Conservation (phyloP, 2,113 vertebrate genomes). For the Aramus guarauna region DNA sequence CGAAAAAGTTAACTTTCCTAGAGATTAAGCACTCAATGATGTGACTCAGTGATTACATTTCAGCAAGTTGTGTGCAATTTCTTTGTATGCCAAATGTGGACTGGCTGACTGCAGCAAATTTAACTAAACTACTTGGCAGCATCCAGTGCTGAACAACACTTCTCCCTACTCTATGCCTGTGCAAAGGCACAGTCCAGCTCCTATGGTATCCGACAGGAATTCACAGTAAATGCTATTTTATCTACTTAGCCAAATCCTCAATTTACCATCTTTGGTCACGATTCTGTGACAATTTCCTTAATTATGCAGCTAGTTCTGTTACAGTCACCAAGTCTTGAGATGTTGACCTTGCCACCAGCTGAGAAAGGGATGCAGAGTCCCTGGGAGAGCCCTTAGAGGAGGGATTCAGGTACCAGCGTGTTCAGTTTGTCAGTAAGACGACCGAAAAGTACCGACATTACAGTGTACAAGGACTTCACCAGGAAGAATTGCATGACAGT, state of each 20-base stretch:
- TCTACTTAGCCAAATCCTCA: background rate
- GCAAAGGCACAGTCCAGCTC: background rate
- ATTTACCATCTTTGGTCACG: background rate
- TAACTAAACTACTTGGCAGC: slow-evolving; percentile 30
- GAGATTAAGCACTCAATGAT: slow-evolving; percentile 59
- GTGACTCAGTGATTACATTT: slow-evolving; percentile 72
- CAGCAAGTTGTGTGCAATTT: slow-evolving; percentile 54
- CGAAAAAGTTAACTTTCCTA: slow-evolving; percentile 62
- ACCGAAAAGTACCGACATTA: background rate
- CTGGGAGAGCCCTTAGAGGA: background rate
- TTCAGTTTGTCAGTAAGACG: background rate
- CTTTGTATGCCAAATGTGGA: slow-evolving; percentile 47
- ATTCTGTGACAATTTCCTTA: background rate
- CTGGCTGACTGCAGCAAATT: slow-evolving; percentile 56
- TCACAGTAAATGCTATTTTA: background rate
- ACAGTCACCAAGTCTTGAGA: background rate
- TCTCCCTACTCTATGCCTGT: background rate
- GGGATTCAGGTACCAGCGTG: background rate
- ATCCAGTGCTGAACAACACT: slow-evolving; percentile 16
- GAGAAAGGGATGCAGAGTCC: background rate
- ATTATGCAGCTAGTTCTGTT: background rate
- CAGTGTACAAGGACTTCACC: background rate
- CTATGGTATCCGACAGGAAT: fast-evolving
- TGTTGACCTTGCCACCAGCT: background rate
- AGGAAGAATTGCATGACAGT: background rate